These are phyloP conservation scores for Bombus consobrinus DNA, from an alignment of 1,140 invertebrate genomes.

Conservation along the genomic window DNA sequence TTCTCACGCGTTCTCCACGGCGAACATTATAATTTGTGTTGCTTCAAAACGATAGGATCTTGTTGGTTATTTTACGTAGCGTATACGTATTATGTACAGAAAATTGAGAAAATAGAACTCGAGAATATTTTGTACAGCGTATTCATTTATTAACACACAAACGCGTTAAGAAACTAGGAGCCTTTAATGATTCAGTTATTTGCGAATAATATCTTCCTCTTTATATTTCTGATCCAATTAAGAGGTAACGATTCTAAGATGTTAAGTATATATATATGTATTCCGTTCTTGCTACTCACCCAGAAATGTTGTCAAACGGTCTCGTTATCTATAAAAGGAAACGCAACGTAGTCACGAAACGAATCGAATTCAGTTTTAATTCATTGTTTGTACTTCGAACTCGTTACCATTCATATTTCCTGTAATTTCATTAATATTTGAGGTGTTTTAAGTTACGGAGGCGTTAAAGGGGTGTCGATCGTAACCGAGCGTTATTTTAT, in stretches of 20 bases:
- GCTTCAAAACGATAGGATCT: not conserved
- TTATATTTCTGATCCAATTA: not conserved
- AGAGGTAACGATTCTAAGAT: not conserved
- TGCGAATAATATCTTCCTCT: not conserved
- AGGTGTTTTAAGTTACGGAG: constrained; percentile 11
- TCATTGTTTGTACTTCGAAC: not conserved
- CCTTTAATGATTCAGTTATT: not conserved
- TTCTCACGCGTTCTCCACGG: not conserved
- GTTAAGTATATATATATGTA: too few relatives aligned
- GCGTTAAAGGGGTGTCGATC: constrained; percentile 30
- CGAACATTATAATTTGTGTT: not conserved
- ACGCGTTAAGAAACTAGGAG: not conserved
- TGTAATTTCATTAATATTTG: not conserved
- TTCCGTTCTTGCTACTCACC: not conserved
- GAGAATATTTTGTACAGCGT: not conserved
- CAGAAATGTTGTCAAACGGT: too few relatives aligned
- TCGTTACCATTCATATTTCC: not conserved
- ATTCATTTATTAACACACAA: not conserved
- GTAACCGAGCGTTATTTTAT: constrained; percentile 28
- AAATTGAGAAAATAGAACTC: not conserved
- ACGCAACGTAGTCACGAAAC: not conserved
- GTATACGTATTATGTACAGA: not conserved
- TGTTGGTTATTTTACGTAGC: not conserved
- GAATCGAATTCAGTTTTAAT: not conserved
- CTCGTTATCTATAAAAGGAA: too few relatives aligned